phyloP scores from a whole-genome alignment of 2,797 vertebrate genomes.

The Syngnathus acus region DNA sequence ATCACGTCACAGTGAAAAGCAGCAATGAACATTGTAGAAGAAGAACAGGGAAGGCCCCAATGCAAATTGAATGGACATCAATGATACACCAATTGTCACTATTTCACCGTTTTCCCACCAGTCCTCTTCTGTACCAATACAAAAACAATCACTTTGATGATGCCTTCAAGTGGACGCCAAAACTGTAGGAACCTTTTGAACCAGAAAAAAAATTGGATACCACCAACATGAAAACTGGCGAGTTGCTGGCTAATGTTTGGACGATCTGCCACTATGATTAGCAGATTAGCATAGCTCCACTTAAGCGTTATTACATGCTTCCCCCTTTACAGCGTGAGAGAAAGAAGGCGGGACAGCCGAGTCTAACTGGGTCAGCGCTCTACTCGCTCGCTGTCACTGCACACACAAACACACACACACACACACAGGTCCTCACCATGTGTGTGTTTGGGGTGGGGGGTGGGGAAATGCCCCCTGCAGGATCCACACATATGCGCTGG shows the following conservation, averaged over 20 bases:
- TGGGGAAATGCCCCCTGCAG: slow-evolving; percentile 35
- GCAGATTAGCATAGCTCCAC: neutral
- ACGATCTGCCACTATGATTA: neutral
- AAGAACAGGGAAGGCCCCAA: no score
- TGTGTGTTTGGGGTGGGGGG: slow-evolving; percentile 24
- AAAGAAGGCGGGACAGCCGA: slow-evolving; percentile 14
- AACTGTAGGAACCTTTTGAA: neutral
- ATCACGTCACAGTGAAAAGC: neutral
- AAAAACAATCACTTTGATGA: neutral
- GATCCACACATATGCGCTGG: slow-evolving; percentile 14
- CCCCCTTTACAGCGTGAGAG: slow-evolving; percentile 24
- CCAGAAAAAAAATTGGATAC: neutral
- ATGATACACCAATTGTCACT: no score
- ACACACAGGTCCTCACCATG: slow-evolving; percentile 12
- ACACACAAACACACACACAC: slow-evolving; percentile 9
- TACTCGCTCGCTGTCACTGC: slow-evolving; percentile 40
- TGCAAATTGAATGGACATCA: no score
- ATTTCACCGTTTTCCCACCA: no score
- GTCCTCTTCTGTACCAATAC: no score
- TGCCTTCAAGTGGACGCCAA: neutral
- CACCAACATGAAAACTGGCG: neutral
- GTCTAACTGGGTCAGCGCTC: slow-evolving; percentile 59
- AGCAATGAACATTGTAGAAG: neutral
- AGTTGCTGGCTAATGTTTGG: neutral
- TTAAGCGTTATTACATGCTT: neutral